Base-by-base conservation (phyloP, 1,140 invertebrate species). In the Chrysomallon squamiferum region DNA sequence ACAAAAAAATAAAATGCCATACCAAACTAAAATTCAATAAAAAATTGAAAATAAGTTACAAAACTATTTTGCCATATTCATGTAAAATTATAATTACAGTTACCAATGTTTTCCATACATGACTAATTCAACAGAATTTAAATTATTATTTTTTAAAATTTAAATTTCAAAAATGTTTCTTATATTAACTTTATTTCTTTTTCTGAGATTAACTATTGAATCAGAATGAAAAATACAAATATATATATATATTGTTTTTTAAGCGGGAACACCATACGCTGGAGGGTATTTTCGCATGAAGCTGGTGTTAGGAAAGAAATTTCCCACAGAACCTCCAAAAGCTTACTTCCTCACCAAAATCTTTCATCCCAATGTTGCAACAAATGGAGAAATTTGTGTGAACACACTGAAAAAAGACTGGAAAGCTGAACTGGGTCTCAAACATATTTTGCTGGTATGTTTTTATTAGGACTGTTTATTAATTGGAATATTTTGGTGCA, bases 401-500 rank as follows among this genome's bases (percentile, higher is more conserved):
- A 97, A 98, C 87, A 97, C 96, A 60, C 88, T 98, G 59, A 96
- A 97, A 86, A 96, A 94, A 87, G 86, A 98, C 88, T 98, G 96
- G 96, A 95, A 95, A 85, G 90, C 95, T 66, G 94, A 97, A 88
- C 89, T 97, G 77, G 96, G 96, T 84, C 93, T 98, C 62, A 95
- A 95, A 89, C 95, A 98, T 86, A 94, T 97, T 86, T 88, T 98
- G 82, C 86, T 97, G 81, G 93, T 94, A 70, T 70, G 75, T 74
- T 62, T 58, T 6, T 30, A n/a, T n/a, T n/a, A n/a, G n/a, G n/a
- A n/a, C 30, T 73, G 22, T n/a, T 20, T n/a, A 6, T 33, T 30
- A 33, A 20, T n/a, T 18, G 63, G 65, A 33, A 18, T 30, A 1
- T 25, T 49, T 49, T 43, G 9, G 9, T 11, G 41, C 9, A 43